Evolutionary conservation across 2,113 vertebrate species (phyloP), one percentile per base, ranked within the genome.

Genomic region (Cololabis saira): DNA sequence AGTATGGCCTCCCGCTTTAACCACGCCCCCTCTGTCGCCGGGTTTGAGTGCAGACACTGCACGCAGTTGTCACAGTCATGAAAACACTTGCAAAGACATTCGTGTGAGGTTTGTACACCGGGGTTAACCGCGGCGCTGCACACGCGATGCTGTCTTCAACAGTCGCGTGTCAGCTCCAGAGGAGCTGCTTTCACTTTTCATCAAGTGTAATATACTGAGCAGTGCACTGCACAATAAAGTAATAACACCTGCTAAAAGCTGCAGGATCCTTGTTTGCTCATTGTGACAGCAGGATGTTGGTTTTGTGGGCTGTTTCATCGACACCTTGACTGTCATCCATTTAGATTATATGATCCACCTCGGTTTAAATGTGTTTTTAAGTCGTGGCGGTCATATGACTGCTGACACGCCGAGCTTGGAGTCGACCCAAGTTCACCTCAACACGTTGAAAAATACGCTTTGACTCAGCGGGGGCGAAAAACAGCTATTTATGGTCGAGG

Each of bases 241-340:
- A 51, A 53, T 72, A 42, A 47, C 42, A 10, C 0, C 2, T 48
- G 16, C 65, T 18, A 10, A 53, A 41, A 48, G 45, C 17, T 12
- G 13, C 1, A 4, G 67, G 45, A 59, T 59, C 71, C 67, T 63
- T 71, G 71, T 83, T 83, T 80, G 64, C 68, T 51, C 5, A 1
- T 3, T 15, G 58, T 33, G 13, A 11, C 47, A 63, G 71, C 66
- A 75, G 81, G 75, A 68, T 74, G 73, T 80, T 75, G 27, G n/a
- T 18, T 64, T 50, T 56, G 55, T 41, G 51, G 27, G 33, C 9
- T 61, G 60, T 47, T 16, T 17, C 44, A 6, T 37, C 10, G 5
- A 37, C 33, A 4, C 10, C 3, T 37, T 37, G 5, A 9, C 33
- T 37, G 10, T 37, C 6, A 37, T 37, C 33, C 33, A 9, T 37